Base-by-base conservation (phyloP, 1,140 invertebrate genomes). In the Leptinotarsa lineolata region DNA sequence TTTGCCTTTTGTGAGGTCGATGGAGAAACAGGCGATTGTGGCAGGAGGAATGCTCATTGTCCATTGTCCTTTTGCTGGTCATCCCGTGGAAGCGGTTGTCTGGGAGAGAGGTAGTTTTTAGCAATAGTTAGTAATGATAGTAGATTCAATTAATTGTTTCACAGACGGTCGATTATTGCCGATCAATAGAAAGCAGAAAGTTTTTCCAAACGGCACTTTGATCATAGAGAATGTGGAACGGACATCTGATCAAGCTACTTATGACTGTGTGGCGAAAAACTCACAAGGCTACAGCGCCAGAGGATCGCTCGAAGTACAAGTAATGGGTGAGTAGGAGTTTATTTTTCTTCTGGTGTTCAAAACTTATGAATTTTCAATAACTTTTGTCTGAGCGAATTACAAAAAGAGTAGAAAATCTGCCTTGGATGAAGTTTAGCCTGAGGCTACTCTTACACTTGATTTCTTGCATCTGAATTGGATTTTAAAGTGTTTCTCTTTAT, bases 1-100 rank as follows among this genome's bases (percentile, higher is more conserved):
- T 77, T 86, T 94, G 75, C 95, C 95, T 1, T 95, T 94, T 84
- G 93, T 97, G 72, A 90, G 94, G 54, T 90, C 93, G 39, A 97
- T 97, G 94, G 94, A 95, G 81, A 97, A 98, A 85, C 93, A 96
- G 81, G 94, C 95, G 24, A 96, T 97, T 59, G 96, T 97, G 8
- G 95, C 96, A 59, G 95, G 95, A 74, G 94, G 97, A 83, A 94
- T 90, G 15, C 87, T 97, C 72, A 89, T 94, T 69, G 93, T 97
- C 0, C 93, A 94, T 73, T 98, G 96, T 82, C 95, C 96, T 11
- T 95, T 97, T 15, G 95, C 95, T 77, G 97, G 97, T 70, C 95
- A 97, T 84, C 97, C 97, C 4, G 95, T 98, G 77, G 93, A 96
- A 77, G 92, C 92, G 58, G 95, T 98, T 77, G 92, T 93, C 15